Evolutionary conservation across 2,113 vertebrate species (phyloP), one percentile per base, ranked within the genome.

Genomic region (Astur gentilis): DNA sequence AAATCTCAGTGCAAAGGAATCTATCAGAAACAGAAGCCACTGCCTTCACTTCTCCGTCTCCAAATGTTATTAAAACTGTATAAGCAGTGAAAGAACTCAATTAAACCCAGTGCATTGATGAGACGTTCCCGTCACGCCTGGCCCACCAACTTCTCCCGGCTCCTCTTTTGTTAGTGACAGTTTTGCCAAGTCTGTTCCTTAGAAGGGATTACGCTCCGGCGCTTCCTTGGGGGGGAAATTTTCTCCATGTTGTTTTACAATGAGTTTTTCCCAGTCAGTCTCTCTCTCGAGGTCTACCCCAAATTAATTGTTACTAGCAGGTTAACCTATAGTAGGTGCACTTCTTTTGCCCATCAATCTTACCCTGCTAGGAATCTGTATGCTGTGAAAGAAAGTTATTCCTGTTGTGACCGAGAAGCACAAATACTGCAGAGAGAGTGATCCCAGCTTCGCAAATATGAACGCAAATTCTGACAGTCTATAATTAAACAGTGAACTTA

Each of bases 1-100:
- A 98, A 98, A 98, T 98, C 97, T 97, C 96, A 87, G 98, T 83
- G 98, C 98, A 98, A 97, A 97, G 97, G 95, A 93, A 97, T 97
- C 96, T 92, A 97, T 98, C 98, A 97, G 97, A 95, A 98, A 96
- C 98, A 98, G 98, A 93, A 98, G 97, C 97, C 40, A 19, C 32
- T n/a, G 94, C 96, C 47, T 44, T 71, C 22, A 26, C 88, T 75
- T 87, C 96, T 70, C 75, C 93, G 75, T 97, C 96, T 90, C 95
- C 85, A 42, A 75, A 92, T 91, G 98, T 97, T 96, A 95, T 93
- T 96, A 97, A 84, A 94, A 54, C 20, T 55, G 87, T 14, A 61
- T 3, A 45, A 81, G 93, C 95, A 95, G 76, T 82, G 87, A 96
- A 94, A 97, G 94, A 65, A 50, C 90, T 67, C 94, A 86, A 94